Evolutionary conservation across 1,140 invertebrate species (phyloP), one percentile per base, ranked within the genome.

Genomic region (Bilobella aurantiaca): DNA sequence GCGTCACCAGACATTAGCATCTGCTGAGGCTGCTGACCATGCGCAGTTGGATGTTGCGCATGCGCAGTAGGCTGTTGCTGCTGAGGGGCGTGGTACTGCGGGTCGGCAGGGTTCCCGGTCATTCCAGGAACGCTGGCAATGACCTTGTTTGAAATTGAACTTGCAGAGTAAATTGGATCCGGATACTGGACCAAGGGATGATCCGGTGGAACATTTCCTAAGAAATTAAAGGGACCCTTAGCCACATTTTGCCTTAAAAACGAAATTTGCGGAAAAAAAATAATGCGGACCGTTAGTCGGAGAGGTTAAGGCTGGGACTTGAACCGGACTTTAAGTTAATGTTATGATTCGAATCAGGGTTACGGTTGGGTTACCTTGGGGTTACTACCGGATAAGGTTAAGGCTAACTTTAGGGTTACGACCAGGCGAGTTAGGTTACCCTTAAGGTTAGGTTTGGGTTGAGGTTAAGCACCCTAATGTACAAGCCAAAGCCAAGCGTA

Each of bases 201-300:
- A 30, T 73, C 66, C 56, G 71, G 68, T 0, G 71, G 71, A 3
- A 70, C 71, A 63, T 73, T 73, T 21, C 70, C 70, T 69, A 63
- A 8, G 31, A 58, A 31, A 5, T 16, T 2, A 53, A 49, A 29
- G 18, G 8, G 29, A 14, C 30, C 31, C 21, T 42, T 18, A 12
- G 34, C 8, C 34, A 42, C 34, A 42, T 42, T 42, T 42, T 18
- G 34, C 49, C n/a, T n/a, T n/a, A n/a, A 56, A 25, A 59, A 18
- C 14, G 31, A 59, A 59, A 25, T 12, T 16, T 32, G 3, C 27
- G 18, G 3, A 29, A 14, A 12, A 59, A 59, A 59, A 59, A n/a
- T n/a, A n/a, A n/a, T n/a, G n/a, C n/a, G n/a, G n/a, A n/a, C n/a
- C n/a, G n/a, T n/a, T n/a, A n/a, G n/a, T n/a, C n/a, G n/a, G n/a